These are phyloP conservation scores for Lasioglossum albipes DNA, from an alignment of 1,140 invertebrate genomes.

Conservation along the genomic window DNA sequence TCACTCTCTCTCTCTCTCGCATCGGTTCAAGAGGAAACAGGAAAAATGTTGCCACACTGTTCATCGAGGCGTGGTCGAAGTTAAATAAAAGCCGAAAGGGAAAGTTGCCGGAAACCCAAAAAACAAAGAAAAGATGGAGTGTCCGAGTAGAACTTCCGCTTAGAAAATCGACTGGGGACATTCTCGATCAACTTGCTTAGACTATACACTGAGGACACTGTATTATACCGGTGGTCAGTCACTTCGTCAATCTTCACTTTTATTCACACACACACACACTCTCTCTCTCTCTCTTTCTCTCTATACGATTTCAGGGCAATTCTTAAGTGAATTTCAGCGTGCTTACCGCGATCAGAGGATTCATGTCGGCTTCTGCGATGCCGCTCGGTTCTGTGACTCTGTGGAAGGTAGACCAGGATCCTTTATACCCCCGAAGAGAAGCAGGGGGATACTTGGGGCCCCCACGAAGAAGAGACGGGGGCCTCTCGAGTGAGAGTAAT, in stretches of 20 bases:
- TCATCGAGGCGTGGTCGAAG: conserved; percentile 12
- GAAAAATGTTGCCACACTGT: neutral
- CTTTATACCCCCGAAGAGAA: conserved; percentile 76
- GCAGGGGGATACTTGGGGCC: conserved; percentile 57
- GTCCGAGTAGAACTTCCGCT: neutral
- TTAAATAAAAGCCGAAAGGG: conserved; percentile 18
- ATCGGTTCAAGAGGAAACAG: neutral
- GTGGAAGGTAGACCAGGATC: conserved; percentile 74
- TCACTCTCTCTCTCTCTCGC: too few species aligned
- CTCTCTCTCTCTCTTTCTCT: conserved; percentile 22
- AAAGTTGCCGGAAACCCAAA: conserved; percentile 21
- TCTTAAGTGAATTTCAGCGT: conserved; percentile 55
- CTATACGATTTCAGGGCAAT: conserved; percentile 46
- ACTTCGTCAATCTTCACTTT: too few species aligned
- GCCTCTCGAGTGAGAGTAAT: conserved; percentile 78
- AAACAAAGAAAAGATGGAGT: neutral
- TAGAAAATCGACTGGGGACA: neutral
- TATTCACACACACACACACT: neutral
- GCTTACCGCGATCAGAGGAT: conserved; percentile 80
- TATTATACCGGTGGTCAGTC: too few species aligned
- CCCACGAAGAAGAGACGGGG: conserved; percentile 71
- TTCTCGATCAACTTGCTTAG: too few species aligned
- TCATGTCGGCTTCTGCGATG: conserved; percentile 79
- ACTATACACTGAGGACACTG: too few species aligned
- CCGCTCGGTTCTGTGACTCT: conserved; percentile 79